A percentile compares a stretch with the other conserved stretches of the same genome.
phyloP scores from a whole-genome alignment of 2,113 vertebrate genomes.

The Petrocephalus zakoni region DNA sequence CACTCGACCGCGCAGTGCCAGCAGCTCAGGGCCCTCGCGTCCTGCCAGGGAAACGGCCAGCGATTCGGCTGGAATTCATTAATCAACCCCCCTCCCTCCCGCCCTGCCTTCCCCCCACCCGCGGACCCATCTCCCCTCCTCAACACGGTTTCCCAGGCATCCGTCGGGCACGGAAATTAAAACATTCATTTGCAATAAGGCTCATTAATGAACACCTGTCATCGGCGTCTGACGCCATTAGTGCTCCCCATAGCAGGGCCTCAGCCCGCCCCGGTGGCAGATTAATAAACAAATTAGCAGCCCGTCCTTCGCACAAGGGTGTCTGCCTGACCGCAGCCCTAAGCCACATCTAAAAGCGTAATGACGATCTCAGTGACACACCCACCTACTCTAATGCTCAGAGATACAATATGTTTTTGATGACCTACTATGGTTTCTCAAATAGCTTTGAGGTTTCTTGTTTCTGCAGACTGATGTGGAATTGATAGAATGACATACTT shows the following conservation, averaged over 20 bases:
- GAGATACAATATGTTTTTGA: not conserved
- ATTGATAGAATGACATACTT: not conserved
- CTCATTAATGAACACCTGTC: conserved; percentile 23
- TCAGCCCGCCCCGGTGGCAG: not conserved
- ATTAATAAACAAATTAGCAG: conserved; percentile 18
- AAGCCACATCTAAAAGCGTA: not conserved
- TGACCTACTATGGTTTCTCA: not conserved
- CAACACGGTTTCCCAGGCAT: not conserved
- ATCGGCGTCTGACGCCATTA: conserved; percentile 17
- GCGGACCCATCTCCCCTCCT: not conserved
- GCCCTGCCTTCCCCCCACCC: not conserved
- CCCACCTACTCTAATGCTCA: not conserved
- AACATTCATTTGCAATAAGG: conserved; percentile 23
- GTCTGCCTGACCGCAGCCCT: not conserved
- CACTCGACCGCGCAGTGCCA: not conserved
- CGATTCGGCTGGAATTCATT: conserved; percentile 3
- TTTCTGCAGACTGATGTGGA: not conserved
- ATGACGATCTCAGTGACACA: not conserved
- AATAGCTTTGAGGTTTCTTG: not conserved
- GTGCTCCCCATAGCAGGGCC: not conserved
- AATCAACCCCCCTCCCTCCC: conserved; percentile 7
- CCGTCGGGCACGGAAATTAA: conserved; percentile 13
- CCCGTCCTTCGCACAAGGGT: not conserved
- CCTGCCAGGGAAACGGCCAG: not conserved
- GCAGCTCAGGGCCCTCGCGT: not conserved